Conservation (phyloP, 2,113 vertebrate genomes). For the Todiramphus saurophagus region DNA sequence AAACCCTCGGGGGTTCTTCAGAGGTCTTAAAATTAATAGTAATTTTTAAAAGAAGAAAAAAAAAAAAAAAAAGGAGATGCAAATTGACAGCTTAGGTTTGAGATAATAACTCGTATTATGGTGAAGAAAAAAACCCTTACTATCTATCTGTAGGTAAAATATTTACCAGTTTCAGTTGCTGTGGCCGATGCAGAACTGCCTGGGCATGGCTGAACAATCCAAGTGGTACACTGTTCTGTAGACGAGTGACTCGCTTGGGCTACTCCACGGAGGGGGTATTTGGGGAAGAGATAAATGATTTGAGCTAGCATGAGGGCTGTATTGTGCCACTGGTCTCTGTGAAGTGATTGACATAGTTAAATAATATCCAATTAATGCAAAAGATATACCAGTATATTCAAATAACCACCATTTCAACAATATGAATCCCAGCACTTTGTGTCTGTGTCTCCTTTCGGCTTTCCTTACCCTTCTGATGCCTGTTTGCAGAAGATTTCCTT, state of each 20-base stretch:
- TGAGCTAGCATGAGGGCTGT: not conserved
- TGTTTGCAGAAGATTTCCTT: not conserved
- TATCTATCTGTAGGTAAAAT: not conserved
- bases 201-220: accelerated
- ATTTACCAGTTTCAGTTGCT: not conserved
- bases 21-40: not conserved
- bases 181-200: accelerated
- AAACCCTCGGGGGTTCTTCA: not conserved
- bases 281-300: not conserved
- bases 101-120: not conserved
- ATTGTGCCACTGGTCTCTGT: not conserved
- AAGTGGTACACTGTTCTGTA: not conserved
- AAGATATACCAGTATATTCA: not conserved
- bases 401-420: not conserved
- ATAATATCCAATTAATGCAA: not conserved
- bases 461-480: not conserved
- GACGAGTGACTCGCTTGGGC: accelerated
- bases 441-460: not conserved
- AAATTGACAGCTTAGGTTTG: not conserved
- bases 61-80: accelerated
- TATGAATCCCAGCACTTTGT: not conserved
- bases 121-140: not conserved
- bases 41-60: not conserved
- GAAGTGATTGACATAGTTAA: not conserved
- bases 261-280: accelerated